Base-by-base conservation (phyloP, 2,797 vertebrate species). In the Danio kyathit region DNA sequence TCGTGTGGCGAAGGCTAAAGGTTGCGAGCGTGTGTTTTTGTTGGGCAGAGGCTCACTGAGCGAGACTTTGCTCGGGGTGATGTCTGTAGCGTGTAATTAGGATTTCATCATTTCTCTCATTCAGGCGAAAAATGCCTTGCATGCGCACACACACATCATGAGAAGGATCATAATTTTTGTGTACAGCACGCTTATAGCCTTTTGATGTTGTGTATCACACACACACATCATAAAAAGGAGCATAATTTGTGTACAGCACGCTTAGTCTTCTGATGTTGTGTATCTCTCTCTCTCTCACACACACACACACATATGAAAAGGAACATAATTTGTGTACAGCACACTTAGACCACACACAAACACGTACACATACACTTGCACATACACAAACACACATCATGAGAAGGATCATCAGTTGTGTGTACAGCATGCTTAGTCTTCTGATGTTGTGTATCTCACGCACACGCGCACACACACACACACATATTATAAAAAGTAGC, bases 31-130 rank as follows among this genome's bases (percentile, higher is more conserved):
- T n/a, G 51, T 77, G 57, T 70, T 69, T 29, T 72, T 44, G 66
- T 46, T 52, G 72, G 72, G 52, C 52, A 64, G 71, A 14, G 65
- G 48, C 74, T 77, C 66, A 43, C 41, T 56, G 67, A 57, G 43
- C 21, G 77, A 80, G 89, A 89, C 90, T 91, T 90, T 90, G 90
- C 92, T 91, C 87, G 88, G 89, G 91, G 92, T 93, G 90, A 90
- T 92, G 92, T 94, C 92, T 92, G 91, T 89, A 91, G 93, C 91
- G 86, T 94, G 91, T 95, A 94, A 94, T 94, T 94, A 92, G 92
- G 89, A 93, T 93, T 92, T 93, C 93, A 94, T 94, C 92, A 93
- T 92, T 90, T 90, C 86, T 86, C 87, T 93, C 90, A 88, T 91
- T 92, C 91, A 90, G 91, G 87, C 92, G 78, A 90, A 89, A 88